Evolutionary conservation across 1,140 invertebrate genomes (phyloP).

Genomic region (Drosophila ohnishii): DNA sequence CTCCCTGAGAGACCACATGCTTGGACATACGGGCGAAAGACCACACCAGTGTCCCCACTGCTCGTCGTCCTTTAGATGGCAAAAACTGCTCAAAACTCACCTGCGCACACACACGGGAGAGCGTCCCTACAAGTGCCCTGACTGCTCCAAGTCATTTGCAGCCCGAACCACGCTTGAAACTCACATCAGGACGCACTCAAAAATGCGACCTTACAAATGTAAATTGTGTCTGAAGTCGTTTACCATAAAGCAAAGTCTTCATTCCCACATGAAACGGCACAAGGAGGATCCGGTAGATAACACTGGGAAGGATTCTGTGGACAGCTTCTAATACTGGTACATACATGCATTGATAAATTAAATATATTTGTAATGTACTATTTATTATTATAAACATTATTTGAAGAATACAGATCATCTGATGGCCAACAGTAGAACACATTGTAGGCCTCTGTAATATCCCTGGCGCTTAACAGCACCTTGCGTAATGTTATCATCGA

Average conservation of each 20-base stretch:
- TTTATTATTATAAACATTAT: neutral
- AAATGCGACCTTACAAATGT: neutral
- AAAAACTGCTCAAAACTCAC: neutral
- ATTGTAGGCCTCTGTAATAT: neutral
- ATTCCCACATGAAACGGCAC: no score
- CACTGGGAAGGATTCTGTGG: neutral
- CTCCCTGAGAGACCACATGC: neutral
- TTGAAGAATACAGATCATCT: neutral
- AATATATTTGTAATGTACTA: neutral
- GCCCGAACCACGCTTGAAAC: neutral
- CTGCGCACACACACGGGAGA: neutral
- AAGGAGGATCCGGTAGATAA: neutral
- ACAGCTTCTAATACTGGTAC: neutral
- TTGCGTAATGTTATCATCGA: neutral
- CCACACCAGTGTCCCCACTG: neutral
- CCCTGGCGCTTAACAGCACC: conserved; percentile 1
- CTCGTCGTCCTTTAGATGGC: neutral
- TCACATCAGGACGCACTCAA: neutral
- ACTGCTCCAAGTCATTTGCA: neutral
- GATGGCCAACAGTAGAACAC: neutral
- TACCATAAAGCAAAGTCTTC: no score
- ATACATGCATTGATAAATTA: neutral
- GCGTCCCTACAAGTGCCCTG: neutral
- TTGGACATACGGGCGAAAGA: neutral
- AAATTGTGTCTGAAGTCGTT: neutral